Conservation (phyloP, 1,140 invertebrate genomes). For the Vollenhovia emeryi region DNA sequence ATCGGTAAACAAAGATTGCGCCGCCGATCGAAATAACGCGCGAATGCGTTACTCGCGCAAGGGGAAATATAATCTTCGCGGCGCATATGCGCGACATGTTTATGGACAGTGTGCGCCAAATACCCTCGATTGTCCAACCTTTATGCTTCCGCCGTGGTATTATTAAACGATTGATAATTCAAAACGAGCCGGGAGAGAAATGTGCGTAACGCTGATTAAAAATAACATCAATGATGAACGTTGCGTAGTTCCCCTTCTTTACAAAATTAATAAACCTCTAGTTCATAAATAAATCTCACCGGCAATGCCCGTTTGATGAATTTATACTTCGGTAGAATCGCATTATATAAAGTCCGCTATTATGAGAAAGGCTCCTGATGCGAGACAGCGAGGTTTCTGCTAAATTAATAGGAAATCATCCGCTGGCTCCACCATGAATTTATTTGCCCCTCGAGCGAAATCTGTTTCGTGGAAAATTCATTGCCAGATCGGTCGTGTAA, state of each 20-base stretch:
- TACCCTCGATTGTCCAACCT: background rate
- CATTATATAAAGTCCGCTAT: no score
- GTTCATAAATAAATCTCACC: background rate
- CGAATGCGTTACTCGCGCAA: background rate
- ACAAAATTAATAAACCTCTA: background rate
- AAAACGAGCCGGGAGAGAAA: background rate
- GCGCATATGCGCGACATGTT: background rate
- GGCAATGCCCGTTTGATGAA: background rate
- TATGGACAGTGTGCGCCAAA: background rate
- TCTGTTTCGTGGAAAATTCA: no score
- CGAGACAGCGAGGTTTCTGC: no score
- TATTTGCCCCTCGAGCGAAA: no score
- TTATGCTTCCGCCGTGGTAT: background rate
- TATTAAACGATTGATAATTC: background rate
- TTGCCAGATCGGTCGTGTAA: no score
- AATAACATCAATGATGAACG: background rate
- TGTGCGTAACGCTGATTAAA: background rate
- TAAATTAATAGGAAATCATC: no score
- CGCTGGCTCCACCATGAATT: no score
- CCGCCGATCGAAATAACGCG: background rate
- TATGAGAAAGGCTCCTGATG: no score
- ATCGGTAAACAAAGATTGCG: slow-evolving; percentile 10
- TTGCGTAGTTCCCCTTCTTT: background rate
- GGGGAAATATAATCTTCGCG: background rate
- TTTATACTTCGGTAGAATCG: no score